phyloP scores from a whole-genome alignment of 2,797 vertebrate genomes.

The Acanthiza pusilla region DNA sequence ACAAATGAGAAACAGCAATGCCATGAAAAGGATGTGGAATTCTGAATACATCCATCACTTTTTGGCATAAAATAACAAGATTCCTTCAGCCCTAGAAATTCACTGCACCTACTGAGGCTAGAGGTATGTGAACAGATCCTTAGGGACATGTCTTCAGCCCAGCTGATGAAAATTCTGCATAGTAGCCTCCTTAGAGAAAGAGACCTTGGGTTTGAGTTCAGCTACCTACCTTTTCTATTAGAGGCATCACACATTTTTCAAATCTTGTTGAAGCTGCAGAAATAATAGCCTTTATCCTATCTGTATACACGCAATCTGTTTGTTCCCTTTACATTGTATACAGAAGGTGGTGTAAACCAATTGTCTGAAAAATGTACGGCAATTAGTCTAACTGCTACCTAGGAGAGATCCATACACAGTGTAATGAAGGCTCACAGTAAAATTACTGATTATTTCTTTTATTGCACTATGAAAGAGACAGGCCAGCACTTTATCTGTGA shows the following conservation, averaged over 20 bases:
- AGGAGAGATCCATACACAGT: neutral
- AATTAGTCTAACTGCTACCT: neutral
- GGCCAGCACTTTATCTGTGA: neutral
- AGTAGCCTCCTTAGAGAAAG: neutral
- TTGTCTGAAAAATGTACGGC: conserved; percentile 9
- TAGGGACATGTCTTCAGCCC: neutral
- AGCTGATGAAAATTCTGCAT: neutral
- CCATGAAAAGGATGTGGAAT: neutral
- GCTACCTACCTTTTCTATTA: neutral
- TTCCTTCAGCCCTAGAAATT: neutral
- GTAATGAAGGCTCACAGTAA: neutral
- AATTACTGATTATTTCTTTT: neutral
- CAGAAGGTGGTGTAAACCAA: neutral
- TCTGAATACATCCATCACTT: neutral
- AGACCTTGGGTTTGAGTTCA: neutral
- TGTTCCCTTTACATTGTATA: neutral
- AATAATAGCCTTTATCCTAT: neutral
- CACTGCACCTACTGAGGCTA: neutral
- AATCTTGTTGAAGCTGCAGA: neutral
- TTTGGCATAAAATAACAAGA: neutral
- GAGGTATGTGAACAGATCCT: neutral
- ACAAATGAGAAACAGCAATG: neutral
- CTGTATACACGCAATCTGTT: neutral
- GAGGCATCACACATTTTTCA: neutral
- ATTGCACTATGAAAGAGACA: neutral